Base-by-base conservation (phyloP, 2,113 vertebrate genomes). In the Oreotrochilus melanogaster region DNA sequence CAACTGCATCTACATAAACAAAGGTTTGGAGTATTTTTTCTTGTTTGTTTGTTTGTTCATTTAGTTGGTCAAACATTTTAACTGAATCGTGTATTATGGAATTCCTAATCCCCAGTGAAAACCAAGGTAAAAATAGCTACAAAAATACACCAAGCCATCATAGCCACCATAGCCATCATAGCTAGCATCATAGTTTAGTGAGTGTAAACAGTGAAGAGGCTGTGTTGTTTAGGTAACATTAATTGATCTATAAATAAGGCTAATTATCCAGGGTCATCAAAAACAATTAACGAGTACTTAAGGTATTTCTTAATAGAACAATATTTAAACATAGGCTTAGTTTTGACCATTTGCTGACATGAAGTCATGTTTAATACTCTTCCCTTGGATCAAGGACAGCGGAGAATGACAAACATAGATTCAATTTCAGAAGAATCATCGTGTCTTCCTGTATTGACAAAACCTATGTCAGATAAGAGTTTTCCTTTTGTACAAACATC, bases 391-490 rank as follows among this genome's bases (percentile, higher is more conserved):
- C 60, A 95, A 89, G 45, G 69, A 71, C 23, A 11, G 58, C 17
- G 27, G 28, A 92, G 33, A 83, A 78, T 60, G 62, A 78, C 62
- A 96, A 94, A 84, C 47, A 79, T 9, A 71, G 35, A 83, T 92
- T 69, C 42, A 71, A 37, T 94, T 96, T 95, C 66, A 88, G 79
- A 33, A 89, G 62, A 97, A 93, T 89, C 88, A 86, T 85, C 53
- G 22, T 50, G 42, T 93, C 60, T 66, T 89, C 78, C 51, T 82
- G 14, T 92, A 80, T 31, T 82, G 42, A 54, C 83, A 60, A 83
- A 89, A 96, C 66, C 56, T 80, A 42, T 45, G 67, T 82, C 22
- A 33, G 25, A 61, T 70, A 85, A 75, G 47, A 78, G 18, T 87
- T 91, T 94, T 86, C 24, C 86, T 78, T 70, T 70, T 66, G n/a